Conservation (phyloP, 2,113 vertebrate genomes). For the Guaruba guarouba region DNA sequence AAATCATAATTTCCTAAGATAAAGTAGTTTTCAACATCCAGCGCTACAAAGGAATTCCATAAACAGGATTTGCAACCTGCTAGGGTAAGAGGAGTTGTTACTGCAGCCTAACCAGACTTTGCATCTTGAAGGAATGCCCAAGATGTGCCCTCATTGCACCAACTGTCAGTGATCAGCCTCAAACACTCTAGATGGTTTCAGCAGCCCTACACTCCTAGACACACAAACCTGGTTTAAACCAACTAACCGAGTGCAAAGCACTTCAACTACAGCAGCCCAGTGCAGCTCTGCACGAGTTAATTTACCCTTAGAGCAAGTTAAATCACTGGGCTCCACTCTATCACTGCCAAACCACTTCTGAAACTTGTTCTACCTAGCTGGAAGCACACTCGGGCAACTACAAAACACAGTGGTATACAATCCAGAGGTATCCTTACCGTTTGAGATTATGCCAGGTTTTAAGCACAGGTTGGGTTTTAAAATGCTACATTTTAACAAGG, state of each 20-base stretch:
- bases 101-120: background rate
- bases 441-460: background rate
- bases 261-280: background rate
- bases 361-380: background rate
- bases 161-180: background rate
- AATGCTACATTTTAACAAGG: background rate
- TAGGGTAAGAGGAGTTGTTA: background rate
- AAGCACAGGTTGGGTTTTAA: background rate
- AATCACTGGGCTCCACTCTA: background rate
- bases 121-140: background rate
- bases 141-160: background rate
- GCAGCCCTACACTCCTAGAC: background rate
- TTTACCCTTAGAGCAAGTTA: background rate
- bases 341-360: background rate
- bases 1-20: conserved; percentile 1
- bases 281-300: background rate
- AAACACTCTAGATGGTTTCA: background rate
- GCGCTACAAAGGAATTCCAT: background rate
- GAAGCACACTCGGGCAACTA: background rate
- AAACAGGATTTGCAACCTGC: background rate
- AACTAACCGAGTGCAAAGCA: background rate
- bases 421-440: background rate
- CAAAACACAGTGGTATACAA: background rate
- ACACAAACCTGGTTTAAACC: background rate
- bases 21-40: background rate